A percentile compares a stretch with the other conserved stretches of the same genome.
These are phyloP conservation scores for Harpegnathos saltator DNA, from an alignment of 1,140 invertebrate genomes.

Conservation along the genomic window DNA sequence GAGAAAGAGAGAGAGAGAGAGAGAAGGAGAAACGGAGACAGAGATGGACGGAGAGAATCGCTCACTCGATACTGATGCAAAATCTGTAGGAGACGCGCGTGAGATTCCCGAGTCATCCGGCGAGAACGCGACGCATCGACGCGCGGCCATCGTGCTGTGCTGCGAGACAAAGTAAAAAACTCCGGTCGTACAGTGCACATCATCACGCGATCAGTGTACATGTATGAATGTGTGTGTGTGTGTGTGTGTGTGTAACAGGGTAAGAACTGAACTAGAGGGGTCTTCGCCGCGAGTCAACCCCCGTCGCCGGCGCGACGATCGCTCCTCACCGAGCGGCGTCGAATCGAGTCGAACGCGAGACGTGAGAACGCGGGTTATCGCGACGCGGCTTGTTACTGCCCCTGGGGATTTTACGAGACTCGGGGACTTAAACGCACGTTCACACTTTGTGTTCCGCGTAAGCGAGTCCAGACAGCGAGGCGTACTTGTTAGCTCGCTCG, in stretches of 20 bases:
- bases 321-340: not conserved
- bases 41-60: too few species aligned
- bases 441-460: slow-evolving; percentile 53
- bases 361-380: slow-evolving; percentile 20
- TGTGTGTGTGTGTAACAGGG: not conserved
- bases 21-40: too few species aligned
- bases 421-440: slow-evolving; percentile 50
- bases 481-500: not conserved
- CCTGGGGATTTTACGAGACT: slow-evolving; percentile 45
- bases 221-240: too few species aligned
- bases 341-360: not conserved
- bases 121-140: too few species aligned
- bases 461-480: slow-evolving; percentile 42
- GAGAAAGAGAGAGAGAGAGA: too few species aligned
- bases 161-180: too few species aligned
- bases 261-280: not conserved
- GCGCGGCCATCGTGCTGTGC: too few species aligned
- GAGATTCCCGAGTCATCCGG: too few species aligned
- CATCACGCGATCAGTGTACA: not conserved
- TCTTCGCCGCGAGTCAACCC: not conserved
- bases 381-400: slow-evolving; percentile 36
- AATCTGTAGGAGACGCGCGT: too few species aligned
- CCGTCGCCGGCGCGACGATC: not conserved
- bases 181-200: not conserved
- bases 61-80: too few species aligned